phyloP scores from a whole-genome alignment of 2,797 vertebrate species.

The Periophthalmus magnuspinnatus region DNA sequence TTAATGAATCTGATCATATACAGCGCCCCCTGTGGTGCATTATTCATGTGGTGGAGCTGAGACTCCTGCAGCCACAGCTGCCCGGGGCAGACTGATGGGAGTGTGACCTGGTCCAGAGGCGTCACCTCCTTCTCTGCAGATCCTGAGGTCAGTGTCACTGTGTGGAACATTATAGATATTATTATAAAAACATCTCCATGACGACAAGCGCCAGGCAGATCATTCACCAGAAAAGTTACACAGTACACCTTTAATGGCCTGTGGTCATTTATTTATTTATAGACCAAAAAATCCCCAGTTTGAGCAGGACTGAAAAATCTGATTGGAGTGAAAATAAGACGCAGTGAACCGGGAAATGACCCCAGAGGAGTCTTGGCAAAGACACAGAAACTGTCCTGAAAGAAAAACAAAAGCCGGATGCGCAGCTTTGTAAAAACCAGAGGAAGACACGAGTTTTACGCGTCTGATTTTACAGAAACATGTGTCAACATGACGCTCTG shows the following conservation, averaged over 20 bases:
- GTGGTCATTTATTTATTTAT: not conserved
- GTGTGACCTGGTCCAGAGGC: not conserved
- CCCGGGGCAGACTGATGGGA: no score
- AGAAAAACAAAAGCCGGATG: constrained; percentile 36
- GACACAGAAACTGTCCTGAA: not conserved
- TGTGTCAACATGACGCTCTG: constrained; percentile 8
- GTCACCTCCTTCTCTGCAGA: not conserved
- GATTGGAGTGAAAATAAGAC: not conserved
- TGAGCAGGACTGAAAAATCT: not conserved
- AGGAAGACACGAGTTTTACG: not conserved
- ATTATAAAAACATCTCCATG: no score
- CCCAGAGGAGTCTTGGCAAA: constrained; percentile 17
- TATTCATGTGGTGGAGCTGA: no score
- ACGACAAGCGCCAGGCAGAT: not conserved
- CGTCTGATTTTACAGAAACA: not conserved
- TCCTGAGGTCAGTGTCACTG: not conserved
- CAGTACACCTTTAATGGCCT: not conserved
- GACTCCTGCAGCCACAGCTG: no score
- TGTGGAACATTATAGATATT: not conserved
- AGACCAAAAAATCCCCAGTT: not conserved
- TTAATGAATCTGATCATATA: not conserved
- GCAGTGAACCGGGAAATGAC: constrained; percentile 21
- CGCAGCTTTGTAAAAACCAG: not conserved
- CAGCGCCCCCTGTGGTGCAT: no score
- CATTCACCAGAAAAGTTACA: not conserved